These are phyloP conservation scores for Apamea monoglypha DNA, from an alignment of 2,888 invertebrate genomes.

Conservation along the genomic window DNA sequence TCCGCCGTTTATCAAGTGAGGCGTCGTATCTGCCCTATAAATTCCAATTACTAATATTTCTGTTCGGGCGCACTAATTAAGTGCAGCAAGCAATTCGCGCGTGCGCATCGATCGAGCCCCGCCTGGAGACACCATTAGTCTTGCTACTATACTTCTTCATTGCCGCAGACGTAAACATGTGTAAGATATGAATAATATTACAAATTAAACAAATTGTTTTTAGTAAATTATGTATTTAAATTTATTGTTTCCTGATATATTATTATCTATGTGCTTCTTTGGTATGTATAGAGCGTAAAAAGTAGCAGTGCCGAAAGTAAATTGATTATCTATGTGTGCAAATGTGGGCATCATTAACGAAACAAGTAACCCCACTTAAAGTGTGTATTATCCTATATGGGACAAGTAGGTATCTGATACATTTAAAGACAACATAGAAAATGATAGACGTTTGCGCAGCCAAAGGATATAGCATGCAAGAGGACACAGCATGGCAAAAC, in stretches of 20 bases:
- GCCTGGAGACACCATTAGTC: slow-evolving; percentile 87
- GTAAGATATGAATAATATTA: slow-evolving; percentile 54
- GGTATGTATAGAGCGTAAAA: neutral
- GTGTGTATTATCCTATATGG: neutral
- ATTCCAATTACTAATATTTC: slow-evolving; percentile 87
- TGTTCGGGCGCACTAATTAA: slow-evolving; percentile 86
- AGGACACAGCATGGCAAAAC: neutral
- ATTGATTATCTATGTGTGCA: neutral
- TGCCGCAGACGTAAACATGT: slow-evolving; percentile 63
- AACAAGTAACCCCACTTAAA: neutral
- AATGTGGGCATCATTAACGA: neutral
- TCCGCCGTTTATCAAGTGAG: slow-evolving; percentile 75
- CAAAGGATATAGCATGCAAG: neutral
- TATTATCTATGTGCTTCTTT: no score
- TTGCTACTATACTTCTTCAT: slow-evolving; percentile 76
- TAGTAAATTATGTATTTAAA: neutral
- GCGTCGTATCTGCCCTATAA: slow-evolving; percentile 78
- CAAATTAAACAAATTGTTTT: slow-evolving; percentile 5
- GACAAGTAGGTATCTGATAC: neutral
- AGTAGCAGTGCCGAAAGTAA: neutral
- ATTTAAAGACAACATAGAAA: neutral
- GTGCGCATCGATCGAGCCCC: slow-evolving; percentile 82
- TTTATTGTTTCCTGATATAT: neutral
- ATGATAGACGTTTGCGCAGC: no score
- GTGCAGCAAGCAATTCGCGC: slow-evolving; percentile 84